Evolutionary conservation across 2,113 vertebrate species (phyloP).

Genomic region (Muscicapa adusta): DNA sequence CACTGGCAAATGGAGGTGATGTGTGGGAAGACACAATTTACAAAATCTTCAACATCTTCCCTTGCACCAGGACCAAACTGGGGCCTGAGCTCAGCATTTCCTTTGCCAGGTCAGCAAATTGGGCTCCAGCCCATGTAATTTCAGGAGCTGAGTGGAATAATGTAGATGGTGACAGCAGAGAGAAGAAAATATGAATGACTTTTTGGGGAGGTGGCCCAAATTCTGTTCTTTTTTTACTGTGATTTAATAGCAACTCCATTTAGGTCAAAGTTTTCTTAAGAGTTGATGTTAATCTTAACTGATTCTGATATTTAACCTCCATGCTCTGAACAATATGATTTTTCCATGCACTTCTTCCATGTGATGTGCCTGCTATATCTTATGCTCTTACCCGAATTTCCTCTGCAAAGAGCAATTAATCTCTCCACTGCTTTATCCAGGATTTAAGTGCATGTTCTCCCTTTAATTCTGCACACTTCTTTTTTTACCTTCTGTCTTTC

Average conservation of each 20-base stretch:
- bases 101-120: neutral
- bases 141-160: neutral
- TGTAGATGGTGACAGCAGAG: neutral
- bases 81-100: neutral
- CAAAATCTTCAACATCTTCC: neutral
- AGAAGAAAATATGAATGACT: neutral
- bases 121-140: neutral
- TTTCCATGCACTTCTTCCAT: neutral
- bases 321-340: neutral
- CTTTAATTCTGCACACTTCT: neutral
- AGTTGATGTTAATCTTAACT: neutral
- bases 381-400: neutral
- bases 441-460: neutral
- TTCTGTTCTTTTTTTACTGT: neutral
- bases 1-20: neutral
- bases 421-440: neutral
- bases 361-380: neutral
- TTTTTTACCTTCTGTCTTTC: slow-evolving; percentile 20
- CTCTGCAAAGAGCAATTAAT: neutral
- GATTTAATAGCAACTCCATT: neutral
- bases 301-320: neutral
- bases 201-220: neutral
- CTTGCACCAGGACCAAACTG: neutral
- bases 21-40: fast-evolving
- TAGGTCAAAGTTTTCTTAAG: neutral